Evolutionary conservation across 2,888 invertebrate species (phyloP).

Genomic region (Periphyllus acericola): DNA sequence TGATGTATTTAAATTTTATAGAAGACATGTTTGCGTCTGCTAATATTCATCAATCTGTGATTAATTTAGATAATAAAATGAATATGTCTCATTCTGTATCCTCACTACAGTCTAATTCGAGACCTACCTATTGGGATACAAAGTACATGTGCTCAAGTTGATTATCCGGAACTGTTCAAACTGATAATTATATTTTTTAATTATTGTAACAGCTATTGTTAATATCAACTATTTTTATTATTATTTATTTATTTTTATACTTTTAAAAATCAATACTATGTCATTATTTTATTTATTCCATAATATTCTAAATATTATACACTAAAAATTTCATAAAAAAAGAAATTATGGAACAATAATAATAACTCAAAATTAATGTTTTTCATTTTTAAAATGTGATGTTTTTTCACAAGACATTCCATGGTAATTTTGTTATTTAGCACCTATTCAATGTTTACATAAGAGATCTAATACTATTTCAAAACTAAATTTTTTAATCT

Average conservation of each 20-base stretch:
- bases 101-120: constrained; percentile 17
- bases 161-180: constrained; percentile 18
- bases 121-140: constrained; percentile 36
- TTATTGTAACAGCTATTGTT: constrained; percentile 32
- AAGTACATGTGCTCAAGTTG: constrained; percentile 32
- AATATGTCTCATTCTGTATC: constrained; percentile 35
- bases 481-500: constrained; percentile 15
- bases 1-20: constrained; percentile 12
- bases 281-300: constrained; percentile 22
- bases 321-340: constrained; percentile 9
- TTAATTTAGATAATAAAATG: constrained; percentile 48
- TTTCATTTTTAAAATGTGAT: neutral
- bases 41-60: constrained; percentile 45
- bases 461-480: neutral
- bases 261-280: constrained; percentile 14
- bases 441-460: constrained; percentile 17
- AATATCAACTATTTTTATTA: constrained; percentile 28
- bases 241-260: constrained; percentile 47
- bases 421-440: constrained; percentile 3
- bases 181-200: constrained; percentile 42
- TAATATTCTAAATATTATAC: constrained; percentile 2
- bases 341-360: neutral
- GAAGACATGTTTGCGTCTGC: constrained; percentile 40
- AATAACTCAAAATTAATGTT: neutral
- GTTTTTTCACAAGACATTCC: neutral